Percentiles rank a stretch among this genome's conserved stretches.
phyloP scores from a whole-genome alignment of 2,797 vertebrate species.

The Sebastes vulpes region DNA sequence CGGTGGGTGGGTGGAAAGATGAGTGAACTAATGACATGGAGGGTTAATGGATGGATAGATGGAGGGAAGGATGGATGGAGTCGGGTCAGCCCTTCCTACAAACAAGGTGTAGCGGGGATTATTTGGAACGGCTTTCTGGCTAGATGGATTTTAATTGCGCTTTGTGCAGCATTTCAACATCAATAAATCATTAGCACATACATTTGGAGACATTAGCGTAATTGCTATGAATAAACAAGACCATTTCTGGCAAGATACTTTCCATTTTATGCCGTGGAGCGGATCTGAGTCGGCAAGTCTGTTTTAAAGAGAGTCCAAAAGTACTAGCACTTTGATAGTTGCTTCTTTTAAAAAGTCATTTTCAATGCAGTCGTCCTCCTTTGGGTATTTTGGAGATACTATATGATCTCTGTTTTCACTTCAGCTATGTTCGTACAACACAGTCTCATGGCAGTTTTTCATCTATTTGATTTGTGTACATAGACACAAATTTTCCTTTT shows the following conservation, averaged over 20 bases:
- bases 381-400: neutral
- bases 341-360: neutral
- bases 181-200: slow-evolving; percentile 23
- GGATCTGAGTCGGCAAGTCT: neutral
- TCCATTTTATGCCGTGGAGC: neutral
- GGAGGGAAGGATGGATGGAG: neutral
- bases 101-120: neutral
- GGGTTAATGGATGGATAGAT: slow-evolving; percentile 1
- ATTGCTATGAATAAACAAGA: neutral
- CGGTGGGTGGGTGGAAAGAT: neutral
- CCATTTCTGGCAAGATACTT: neutral
- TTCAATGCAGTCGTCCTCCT: neutral
- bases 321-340: neutral
- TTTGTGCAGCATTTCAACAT: neutral
- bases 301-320: neutral
- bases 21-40: neutral
- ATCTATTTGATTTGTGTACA: too few species aligned
- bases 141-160: neutral
- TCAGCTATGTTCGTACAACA: neutral
- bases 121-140: neutral
- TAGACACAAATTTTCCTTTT: too few species aligned
- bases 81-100: neutral
- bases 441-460: too few species aligned
- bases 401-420: neutral
- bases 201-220: slow-evolving; percentile 23